Conservation (phyloP, 2,888 invertebrate genomes). For the Epistrophe eligans region DNA sequence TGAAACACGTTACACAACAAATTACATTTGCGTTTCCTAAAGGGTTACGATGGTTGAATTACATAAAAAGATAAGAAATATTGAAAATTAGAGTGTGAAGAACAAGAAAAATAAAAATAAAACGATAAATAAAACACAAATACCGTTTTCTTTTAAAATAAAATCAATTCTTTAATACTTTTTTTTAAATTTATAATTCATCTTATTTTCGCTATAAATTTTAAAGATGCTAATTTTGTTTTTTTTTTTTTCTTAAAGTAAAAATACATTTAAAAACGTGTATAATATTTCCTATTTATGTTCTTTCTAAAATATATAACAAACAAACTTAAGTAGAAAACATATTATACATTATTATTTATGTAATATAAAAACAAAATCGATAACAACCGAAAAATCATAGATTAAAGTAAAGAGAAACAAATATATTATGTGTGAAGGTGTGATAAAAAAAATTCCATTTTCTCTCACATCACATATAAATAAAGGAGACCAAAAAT, state of each 20-base stretch:
- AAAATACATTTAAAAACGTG: slow-evolving; percentile 40
- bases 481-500: not conserved
- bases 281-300: slow-evolving; percentile 59
- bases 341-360: not conserved
- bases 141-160: slow-evolving; percentile 48
- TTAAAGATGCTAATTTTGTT: slow-evolving; percentile 60
- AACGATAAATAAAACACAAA: slow-evolving; percentile 65
- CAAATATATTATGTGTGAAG: not conserved
- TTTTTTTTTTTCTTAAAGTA: slow-evolving; percentile 38
- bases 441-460: slow-evolving; percentile 13
- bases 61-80: not conserved
- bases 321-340: slow-evolving; percentile 61
- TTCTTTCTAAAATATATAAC: slow-evolving; percentile 49
- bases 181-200: slow-evolving; percentile 52
- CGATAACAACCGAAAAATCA: slow-evolving; percentile 25
- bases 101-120: not conserved
- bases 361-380: slow-evolving; percentile 6
- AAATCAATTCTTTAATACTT: slow-evolving; percentile 69
- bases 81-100: not conserved
- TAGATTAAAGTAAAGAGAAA: not conserved
- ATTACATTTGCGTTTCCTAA: slow-evolving; percentile 15
- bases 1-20: slow-evolving; percentile 22
- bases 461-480: slow-evolving; percentile 6
- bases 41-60: not conserved
- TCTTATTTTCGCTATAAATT: slow-evolving; percentile 55